A percentile compares a stretch with the other conserved stretches of the same genome.
These are phyloP conservation scores for Euspilapteryx auroguttella DNA, from an alignment of 2,888 invertebrate species.

Conservation along the genomic window DNA sequence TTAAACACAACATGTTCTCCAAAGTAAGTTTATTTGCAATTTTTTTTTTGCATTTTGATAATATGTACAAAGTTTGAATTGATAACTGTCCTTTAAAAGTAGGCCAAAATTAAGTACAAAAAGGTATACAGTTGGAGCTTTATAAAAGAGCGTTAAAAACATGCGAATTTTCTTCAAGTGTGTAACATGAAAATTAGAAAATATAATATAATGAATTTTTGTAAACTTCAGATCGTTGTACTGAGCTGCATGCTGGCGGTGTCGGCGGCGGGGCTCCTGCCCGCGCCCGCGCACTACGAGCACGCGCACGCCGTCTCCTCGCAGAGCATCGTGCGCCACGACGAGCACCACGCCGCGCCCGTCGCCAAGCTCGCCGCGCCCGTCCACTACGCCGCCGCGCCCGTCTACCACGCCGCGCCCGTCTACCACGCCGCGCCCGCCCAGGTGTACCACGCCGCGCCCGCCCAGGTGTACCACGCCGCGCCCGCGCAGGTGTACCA, in stretches of 20 bases:
- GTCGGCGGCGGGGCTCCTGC: slow-evolving; percentile 12
- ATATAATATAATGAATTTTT: neutral
- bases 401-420: slow-evolving; percentile 12
- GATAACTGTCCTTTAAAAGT: neutral
- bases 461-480: slow-evolving; percentile 10
- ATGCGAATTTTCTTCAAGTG: neutral
- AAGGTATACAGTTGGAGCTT: too few species aligned
- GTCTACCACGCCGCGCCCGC: slow-evolving; percentile 9
- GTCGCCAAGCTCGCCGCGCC: slow-evolving; percentile 17
- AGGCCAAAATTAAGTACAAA: too few species aligned
- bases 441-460: slow-evolving; percentile 10
- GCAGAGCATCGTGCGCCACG: slow-evolving; percentile 4
- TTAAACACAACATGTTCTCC: slow-evolving; percentile 10
- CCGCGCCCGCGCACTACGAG: slow-evolving; percentile 11
- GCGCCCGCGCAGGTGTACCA: slow-evolving; percentile 12
- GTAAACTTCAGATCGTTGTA: slow-evolving; percentile 9
- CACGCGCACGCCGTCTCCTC: slow-evolving; percentile 9
- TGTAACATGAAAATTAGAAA: neutral
- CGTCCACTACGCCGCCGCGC: too few species aligned
- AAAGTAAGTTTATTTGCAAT: slow-evolving; percentile 10
- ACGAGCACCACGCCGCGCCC: slow-evolving; percentile 11
- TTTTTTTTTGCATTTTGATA: slow-evolving; percentile 11
- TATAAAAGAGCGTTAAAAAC: too few species aligned
- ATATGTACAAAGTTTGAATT: slow-evolving; percentile 8
- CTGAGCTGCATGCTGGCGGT: slow-evolving; percentile 15